These are phyloP conservation scores for Pammene fasciana DNA, from an alignment of 2,888 invertebrate species.

Conservation along the genomic window DNA sequence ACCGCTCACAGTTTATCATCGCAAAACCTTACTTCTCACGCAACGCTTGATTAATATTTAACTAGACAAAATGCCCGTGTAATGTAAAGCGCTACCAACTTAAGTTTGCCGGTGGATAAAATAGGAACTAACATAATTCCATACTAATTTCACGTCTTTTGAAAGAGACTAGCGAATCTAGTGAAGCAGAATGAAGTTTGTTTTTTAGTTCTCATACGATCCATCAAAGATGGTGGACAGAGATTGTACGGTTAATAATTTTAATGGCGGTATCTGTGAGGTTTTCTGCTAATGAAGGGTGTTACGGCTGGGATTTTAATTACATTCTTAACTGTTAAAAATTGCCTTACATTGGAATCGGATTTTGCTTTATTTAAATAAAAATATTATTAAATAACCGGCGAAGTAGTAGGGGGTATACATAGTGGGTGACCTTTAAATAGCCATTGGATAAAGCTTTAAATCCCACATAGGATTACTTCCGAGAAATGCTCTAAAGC, in stretches of 20 bases:
- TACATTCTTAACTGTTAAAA: not conserved
- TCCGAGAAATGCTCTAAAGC: too few species aligned
- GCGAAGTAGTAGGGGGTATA: too few species aligned
- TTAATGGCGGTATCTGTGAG: slow-evolving; percentile 39
- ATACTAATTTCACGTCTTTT: not conserved
- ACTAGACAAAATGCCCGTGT: slow-evolving; percentile 29
- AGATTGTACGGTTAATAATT: slow-evolving; percentile 44
- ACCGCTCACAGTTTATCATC: not conserved
- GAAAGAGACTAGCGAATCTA: not conserved
- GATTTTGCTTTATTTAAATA: too few species aligned
- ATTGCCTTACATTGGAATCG: too few species aligned
- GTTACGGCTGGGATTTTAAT: not conserved
- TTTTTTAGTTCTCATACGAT: slow-evolving; percentile 11
- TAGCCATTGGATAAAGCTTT: too few species aligned
- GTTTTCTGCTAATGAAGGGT: slow-evolving; percentile 7
- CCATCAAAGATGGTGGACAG: slow-evolving; percentile 31
- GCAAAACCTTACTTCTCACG: not conserved
- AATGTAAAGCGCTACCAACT: slow-evolving; percentile 16
- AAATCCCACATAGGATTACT: too few species aligned
- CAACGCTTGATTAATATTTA: slow-evolving; percentile 21
- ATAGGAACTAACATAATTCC: not conserved
- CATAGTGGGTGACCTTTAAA: too few species aligned
- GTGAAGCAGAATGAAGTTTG: not conserved
- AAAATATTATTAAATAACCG: too few species aligned
- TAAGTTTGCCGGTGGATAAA: not conserved